Conservation (phyloP, 1,140 invertebrate species). For the Pararge aegeria region DNA sequence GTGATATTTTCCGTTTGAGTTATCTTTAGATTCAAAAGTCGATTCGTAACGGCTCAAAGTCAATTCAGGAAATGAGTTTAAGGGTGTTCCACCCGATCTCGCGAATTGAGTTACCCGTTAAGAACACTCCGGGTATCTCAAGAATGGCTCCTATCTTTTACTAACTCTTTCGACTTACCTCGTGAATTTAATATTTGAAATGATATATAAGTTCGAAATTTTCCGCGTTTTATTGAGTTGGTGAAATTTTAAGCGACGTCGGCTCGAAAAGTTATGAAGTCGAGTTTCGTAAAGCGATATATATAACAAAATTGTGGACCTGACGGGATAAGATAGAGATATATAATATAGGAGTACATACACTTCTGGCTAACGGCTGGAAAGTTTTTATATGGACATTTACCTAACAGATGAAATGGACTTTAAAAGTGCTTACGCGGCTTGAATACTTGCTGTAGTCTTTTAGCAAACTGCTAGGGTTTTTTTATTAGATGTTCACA, state of each 20-base stretch:
- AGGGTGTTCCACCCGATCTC: conserved; percentile 30
- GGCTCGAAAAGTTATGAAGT: not conserved
- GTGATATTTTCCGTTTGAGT: not conserved
- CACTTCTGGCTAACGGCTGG: not conserved
- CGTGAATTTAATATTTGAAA: conserved; percentile 25
- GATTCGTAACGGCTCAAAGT: conserved; percentile 21
- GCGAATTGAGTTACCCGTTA: conserved; percentile 26
- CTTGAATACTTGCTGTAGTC: not conserved
- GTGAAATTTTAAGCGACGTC: not conserved
- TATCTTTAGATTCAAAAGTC: not conserved
- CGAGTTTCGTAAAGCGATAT: not conserved
- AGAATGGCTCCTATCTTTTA: conserved; percentile 22
- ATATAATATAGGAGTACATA: not conserved
- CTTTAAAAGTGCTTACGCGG: not conserved
- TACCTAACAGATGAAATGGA: too few species aligned
- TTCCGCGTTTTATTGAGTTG: not conserved
- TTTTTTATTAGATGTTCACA: too few species aligned
- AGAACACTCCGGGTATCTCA: conserved; percentile 14
- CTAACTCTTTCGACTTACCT: conserved; percentile 19
- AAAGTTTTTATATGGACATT: not conserved
- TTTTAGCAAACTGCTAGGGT: not conserved
- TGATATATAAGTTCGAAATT: conserved; percentile 17
- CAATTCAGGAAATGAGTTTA: conserved; percentile 47
- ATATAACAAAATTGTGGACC: not conserved
- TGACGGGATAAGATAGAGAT: too few species aligned